Percentiles rank a stretch among this genome's conserved stretches.
Conservation (phyloP, 2,113 vertebrate genomes). For the Sula dactylatra region DNA sequence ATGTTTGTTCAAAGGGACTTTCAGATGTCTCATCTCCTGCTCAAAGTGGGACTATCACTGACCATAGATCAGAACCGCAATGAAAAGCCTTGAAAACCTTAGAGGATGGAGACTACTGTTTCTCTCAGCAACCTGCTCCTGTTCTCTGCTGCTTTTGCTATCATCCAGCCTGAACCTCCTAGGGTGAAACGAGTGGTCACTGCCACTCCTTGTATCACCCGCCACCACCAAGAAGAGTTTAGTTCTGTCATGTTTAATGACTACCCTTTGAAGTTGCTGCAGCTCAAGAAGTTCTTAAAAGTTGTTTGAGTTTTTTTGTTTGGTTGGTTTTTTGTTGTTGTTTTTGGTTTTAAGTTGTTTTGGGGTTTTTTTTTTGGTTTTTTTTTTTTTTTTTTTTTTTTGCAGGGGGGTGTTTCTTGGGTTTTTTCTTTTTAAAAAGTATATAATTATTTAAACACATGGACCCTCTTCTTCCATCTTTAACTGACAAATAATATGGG, state of each 20-base stretch:
- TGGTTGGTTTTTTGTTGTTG: too few species aligned
- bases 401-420: accelerated
- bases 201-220: not conserved
- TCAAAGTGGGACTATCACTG: not conserved
- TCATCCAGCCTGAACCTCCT: not conserved
- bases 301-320: too few species aligned
- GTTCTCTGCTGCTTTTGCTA: not conserved
- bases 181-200: accelerated
- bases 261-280: not conserved
- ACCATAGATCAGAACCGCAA: not conserved
- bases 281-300: not conserved
- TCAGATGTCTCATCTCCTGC: not conserved
- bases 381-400: too few species aligned
- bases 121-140: not conserved
- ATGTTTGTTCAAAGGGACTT: not conserved
- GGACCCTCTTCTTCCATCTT: not conserved
- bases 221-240: not conserved
- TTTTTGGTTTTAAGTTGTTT: too few species aligned
- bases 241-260: not conserved
- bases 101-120: not conserved
- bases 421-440: not conserved
- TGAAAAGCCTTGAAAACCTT: not conserved
- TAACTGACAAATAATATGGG: not conserved
- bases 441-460: not conserved
- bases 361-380: too few species aligned